These are phyloP conservation scores for Acleris cristana DNA, from an alignment of 2,888 invertebrate species.

Conservation along the genomic window DNA sequence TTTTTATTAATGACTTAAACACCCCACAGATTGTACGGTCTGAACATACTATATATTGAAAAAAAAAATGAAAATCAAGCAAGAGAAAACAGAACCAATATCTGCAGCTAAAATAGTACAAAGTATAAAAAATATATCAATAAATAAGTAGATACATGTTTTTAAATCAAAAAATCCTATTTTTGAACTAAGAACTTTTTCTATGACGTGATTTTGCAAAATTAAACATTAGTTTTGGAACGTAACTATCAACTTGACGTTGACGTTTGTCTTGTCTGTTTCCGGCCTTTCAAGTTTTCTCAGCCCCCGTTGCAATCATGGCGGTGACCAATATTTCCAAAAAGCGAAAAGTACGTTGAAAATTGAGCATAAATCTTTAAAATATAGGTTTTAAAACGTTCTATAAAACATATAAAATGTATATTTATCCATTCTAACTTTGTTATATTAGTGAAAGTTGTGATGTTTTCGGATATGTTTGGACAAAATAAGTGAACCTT, in stretches of 20 bases:
- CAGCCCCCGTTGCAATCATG: constrained; percentile 77
- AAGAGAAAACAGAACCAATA: no score
- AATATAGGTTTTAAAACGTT: constrained; percentile 52
- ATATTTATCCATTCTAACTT: constrained; percentile 40
- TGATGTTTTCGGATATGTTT: constrained; percentile 71
- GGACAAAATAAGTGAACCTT: constrained; percentile 40
- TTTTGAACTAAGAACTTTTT: neutral
- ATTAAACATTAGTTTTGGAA: constrained; percentile 16
- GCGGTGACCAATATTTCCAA: constrained; percentile 81
- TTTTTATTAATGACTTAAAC: constrained; percentile 7
- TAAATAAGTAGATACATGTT: neutral
- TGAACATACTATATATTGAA: neutral
- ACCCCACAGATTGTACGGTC: neutral
- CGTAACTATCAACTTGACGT: constrained; percentile 51
- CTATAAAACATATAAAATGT: constrained; percentile 38
- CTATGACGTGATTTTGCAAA: neutral
- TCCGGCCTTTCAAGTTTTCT: constrained; percentile 65
- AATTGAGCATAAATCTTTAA: constrained; percentile 48
- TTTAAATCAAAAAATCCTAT: neutral
- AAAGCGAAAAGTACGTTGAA: constrained; percentile 81
- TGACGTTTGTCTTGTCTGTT: constrained; percentile 57
- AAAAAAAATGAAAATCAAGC: neutral
- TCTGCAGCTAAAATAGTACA: no score
- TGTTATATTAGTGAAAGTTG: constrained; percentile 56
- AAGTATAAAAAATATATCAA: no score